Percentiles rank a stretch among this genome's conserved stretches.
Conservation (phyloP, 2,888 invertebrate species). For the Pristionchus fissidentatus region DNA sequence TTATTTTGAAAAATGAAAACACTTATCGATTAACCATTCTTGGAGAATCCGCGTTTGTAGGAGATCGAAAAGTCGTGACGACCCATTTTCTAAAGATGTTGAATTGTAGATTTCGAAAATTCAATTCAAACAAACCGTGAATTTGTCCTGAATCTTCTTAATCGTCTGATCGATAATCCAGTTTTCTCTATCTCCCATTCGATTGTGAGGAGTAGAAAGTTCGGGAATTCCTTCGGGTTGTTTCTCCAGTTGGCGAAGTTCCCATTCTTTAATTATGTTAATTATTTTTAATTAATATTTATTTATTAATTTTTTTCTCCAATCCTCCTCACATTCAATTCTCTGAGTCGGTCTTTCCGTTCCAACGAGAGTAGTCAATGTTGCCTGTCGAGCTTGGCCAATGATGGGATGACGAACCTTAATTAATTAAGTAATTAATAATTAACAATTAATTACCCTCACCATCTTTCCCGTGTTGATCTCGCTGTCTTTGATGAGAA, state of each 20-base stretch:
- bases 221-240: background rate
- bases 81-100: conserved; percentile 66
- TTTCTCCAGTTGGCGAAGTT: background rate
- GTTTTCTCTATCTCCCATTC: background rate
- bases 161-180: background rate
- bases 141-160: background rate
- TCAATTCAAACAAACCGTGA: background rate
- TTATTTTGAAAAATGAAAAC: no score
- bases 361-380: background rate
- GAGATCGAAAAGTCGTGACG: conserved; percentile 63
- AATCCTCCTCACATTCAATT: background rate
- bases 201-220: background rate
- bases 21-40: no score
- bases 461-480: background rate
- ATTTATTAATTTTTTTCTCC: no score
- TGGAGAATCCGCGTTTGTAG: conserved; percentile 25
- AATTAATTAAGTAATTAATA: no score
- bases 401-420: background rate
- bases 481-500: background rate
- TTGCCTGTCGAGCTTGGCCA: background rate
- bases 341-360: background rate
- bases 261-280: background rate
- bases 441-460: no score
- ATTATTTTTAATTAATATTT: no score
- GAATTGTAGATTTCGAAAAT: no score